These are phyloP conservation scores for Aphidius gifuensis DNA, from an alignment of 1,140 invertebrate species.

Conservation along the genomic window DNA sequence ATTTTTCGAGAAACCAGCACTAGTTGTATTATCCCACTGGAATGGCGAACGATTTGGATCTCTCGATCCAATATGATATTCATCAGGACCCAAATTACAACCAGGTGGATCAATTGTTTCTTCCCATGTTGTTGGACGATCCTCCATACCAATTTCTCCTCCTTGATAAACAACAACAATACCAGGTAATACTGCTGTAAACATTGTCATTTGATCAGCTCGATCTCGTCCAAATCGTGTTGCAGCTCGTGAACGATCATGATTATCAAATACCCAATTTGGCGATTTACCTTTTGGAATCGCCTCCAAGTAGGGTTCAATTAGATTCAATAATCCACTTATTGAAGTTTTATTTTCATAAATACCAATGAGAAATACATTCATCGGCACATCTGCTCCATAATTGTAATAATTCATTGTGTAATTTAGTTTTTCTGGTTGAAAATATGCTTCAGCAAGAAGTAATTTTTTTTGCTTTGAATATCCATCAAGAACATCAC, in stretches of 20 bases:
- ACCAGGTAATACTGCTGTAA: slow-evolving; percentile 64
- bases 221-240: slow-evolving; percentile 61
- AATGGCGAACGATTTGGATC: slow-evolving; percentile 74
- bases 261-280: slow-evolving; percentile 61
- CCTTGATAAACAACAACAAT: slow-evolving; percentile 70
- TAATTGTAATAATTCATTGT: slow-evolving; percentile 64
- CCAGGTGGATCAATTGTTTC: slow-evolving; percentile 50
- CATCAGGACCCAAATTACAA: slow-evolving; percentile 45
- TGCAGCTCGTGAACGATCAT: slow-evolving; percentile 66
- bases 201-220: slow-evolving; percentile 64
- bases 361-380: slow-evolving; percentile 49
- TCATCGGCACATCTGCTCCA: slow-evolving; percentile 61
- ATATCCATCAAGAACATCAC: slow-evolving; percentile 31
- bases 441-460: slow-evolving; percentile 62
- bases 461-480: slow-evolving; percentile 49
- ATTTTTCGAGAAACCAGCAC: slow-evolving; percentile 62
- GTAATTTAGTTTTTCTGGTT: slow-evolving; percentile 49
- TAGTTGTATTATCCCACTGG: slow-evolving; percentile 67
- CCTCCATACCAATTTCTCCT: slow-evolving; percentile 75
- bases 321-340: slow-evolving; percentile 55
- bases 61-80: slow-evolving; percentile 42
- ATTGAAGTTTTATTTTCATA: slow-evolving; percentile 54
- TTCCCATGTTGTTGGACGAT: slow-evolving; percentile 59
- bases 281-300: slow-evolving; percentile 25
- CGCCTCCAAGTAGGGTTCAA: slow-evolving; percentile 58